Base-by-base conservation (phyloP, 2,888 invertebrate genomes). In the Phalangium opilio region DNA sequence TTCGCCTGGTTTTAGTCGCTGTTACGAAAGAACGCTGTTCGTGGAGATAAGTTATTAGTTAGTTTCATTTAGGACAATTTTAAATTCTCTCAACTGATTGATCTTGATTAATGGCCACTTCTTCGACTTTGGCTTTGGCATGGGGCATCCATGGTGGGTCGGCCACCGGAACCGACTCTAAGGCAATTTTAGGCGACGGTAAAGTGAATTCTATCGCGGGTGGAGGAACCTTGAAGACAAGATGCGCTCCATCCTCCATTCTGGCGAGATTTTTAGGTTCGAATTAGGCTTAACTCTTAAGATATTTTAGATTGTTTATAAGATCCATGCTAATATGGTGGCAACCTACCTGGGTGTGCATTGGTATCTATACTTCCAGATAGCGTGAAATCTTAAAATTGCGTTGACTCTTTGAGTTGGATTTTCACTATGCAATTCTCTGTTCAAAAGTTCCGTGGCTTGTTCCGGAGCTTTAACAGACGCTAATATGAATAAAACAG, bases 111-210 rank as follows among this genome's bases (percentile, higher is more conserved):
- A 98, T 77, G 0, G 95, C 91, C 60, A 98, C 90, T 71, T 98
- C 96, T 75, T 98, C 93, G 49, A 98, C 93, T 70, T 96, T 96
- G 17, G 91, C 91, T 68, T 95, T 95, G 48, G 90, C 87, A 63
- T 90, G 84, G 1, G 96, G 89, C 74, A 87, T 86, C 98, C 98
- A 99, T 0, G 98, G 96, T 11, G 98, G 95, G 71, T 99, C 98
- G 0, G 95, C 87, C 1, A 93, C 90, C 0, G 89, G 86, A 50
- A 87, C 69, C 27, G 85, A 84, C 67, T 90, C 93, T 36, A 93
- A 84, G 3, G 98, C 98, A 56, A 99, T 95, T 65, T 96, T 93
- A 0, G 98, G 98, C 0, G 96, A 98, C 0, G 98, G 98, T 43
- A 98, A 70, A 0, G 98, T 98, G 64, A 99, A 99, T 64, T 99